These are phyloP conservation scores for Epirrita christyi DNA, from an alignment of 2,888 invertebrate genomes.

Conservation along the genomic window DNA sequence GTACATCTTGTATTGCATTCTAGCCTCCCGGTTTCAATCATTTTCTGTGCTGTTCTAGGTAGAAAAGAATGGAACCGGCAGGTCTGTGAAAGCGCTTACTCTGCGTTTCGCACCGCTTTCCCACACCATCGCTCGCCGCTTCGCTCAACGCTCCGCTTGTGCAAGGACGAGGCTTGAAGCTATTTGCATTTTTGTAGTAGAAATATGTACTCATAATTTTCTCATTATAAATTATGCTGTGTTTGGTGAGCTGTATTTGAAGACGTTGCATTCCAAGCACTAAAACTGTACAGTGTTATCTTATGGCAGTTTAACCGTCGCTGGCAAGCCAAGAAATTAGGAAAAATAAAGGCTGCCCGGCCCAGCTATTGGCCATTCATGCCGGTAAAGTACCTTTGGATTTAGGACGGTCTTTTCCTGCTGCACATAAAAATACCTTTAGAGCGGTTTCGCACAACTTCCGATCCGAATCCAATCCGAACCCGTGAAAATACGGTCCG, in stretches of 20 bases:
- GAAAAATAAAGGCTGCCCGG: conserved; percentile 13
- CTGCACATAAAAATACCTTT: conserved; percentile 28
- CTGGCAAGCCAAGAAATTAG: conserved; percentile 16
- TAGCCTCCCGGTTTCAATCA: no score
- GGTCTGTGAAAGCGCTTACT: no score
- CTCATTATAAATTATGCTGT: conserved; percentile 5
- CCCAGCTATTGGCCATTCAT: conserved; percentile 23
- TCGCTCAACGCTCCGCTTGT: conserved; percentile 31
- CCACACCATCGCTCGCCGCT: conserved; percentile 8
- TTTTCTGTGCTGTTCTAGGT: no score
- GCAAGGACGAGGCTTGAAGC: conserved; percentile 25
- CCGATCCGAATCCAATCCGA: no score
- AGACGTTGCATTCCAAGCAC: conserved; percentile 3
- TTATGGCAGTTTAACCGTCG: neutral
- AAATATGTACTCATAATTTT: neutral
- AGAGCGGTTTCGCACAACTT: no score
- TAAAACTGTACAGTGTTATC: neutral
- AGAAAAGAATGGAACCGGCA: no score
- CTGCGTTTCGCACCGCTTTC: neutral
- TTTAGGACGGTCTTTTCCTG: conserved; percentile 30
- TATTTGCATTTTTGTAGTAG: neutral
- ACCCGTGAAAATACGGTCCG: no score
- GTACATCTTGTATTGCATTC: no score
- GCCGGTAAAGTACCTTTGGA: conserved; percentile 26
- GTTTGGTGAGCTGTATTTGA: neutral